These are phyloP conservation scores for Stegostoma tigrinum DNA, from an alignment of 2,113 vertebrate species.

Conservation along the genomic window DNA sequence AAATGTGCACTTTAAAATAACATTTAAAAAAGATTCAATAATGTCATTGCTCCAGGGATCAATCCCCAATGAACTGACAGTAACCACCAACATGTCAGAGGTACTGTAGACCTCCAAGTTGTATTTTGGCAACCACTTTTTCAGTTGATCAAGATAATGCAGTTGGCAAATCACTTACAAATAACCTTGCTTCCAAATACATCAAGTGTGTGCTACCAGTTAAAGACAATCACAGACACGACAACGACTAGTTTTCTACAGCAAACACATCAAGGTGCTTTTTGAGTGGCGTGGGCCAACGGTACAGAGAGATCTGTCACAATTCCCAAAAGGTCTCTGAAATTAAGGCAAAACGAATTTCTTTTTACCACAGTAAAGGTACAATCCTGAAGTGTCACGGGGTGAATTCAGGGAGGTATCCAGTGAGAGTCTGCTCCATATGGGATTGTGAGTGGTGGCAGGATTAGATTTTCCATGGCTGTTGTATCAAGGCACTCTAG, in stretches of 20 bases:
- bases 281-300: conserved; percentile 49
- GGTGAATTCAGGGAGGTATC: conserved; percentile 59
- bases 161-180: conserved; percentile 23
- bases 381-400: conserved; percentile 42
- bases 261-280: conserved; percentile 53
- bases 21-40: conserved; percentile 9
- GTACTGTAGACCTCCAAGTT: neutral
- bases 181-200: neutral
- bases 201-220: conserved; percentile 40
- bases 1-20: conserved; percentile 24
- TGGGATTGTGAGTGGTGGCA: conserved; percentile 53
- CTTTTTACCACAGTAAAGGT: conserved; percentile 41
- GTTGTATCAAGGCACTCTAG: conserved; percentile 91
- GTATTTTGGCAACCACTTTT: conserved; percentile 10
- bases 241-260: conserved; percentile 61
- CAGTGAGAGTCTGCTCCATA: conserved; percentile 53
- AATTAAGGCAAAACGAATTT: conserved; percentile 59
- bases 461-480: conserved; percentile 60
- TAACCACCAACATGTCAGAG: neutral
- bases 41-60: neutral
- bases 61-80: neutral
- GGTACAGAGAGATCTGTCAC: conserved; percentile 52
- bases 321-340: conserved; percentile 51
- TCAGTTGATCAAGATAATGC: neutral
- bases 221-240: conserved; percentile 46